phyloP scores from a whole-genome alignment of 1,140 invertebrate genomes.

The Drosophila persimilis region DNA sequence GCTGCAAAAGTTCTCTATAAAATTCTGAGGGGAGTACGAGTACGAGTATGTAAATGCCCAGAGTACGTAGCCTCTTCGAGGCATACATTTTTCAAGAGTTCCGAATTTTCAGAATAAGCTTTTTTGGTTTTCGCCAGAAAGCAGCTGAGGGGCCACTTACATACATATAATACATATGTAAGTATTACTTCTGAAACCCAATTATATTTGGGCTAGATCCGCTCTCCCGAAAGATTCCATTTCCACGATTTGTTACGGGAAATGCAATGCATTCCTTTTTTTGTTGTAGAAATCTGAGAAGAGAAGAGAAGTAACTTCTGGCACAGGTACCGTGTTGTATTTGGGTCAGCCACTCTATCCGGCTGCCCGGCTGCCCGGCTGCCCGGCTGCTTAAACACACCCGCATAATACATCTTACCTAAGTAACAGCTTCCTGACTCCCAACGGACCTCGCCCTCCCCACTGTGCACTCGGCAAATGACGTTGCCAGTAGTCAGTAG shows the following conservation, averaged over 20 bases:
- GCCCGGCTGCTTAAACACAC: conserved; percentile 48
- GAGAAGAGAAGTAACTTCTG: conserved; percentile 15
- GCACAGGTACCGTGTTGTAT: conserved; percentile 29
- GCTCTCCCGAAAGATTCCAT: too few relatives aligned
- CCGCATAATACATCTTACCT: conserved; percentile 48
- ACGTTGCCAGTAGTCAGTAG: conserved; percentile 27
- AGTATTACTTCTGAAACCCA: too few relatives aligned
- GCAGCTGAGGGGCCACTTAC: conserved; percentile 27
- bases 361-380: conserved; percentile 22
- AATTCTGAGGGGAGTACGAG: conserved; percentile 22
- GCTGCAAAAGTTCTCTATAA: conserved; percentile 6
- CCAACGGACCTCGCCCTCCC: conserved; percentile 11
- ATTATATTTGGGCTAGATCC: too few relatives aligned
- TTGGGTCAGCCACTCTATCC: conserved; percentile 50
- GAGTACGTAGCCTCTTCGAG: conserved; percentile 34
- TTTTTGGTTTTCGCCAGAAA: conserved; percentile 37
- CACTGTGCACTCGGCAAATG: conserved; percentile 46
- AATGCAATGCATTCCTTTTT: conserved; percentile 4
- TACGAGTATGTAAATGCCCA: conserved; percentile 1
- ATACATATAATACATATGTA: background rate
- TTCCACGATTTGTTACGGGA: background rate
- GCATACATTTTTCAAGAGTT: conserved; percentile 54
- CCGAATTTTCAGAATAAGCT: conserved; percentile 18
- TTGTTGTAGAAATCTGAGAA: conserved; percentile 19
- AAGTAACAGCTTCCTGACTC: conserved; percentile 44